Conservation (phyloP, 2,888 invertebrate genomes). For the Myathropa florea region DNA sequence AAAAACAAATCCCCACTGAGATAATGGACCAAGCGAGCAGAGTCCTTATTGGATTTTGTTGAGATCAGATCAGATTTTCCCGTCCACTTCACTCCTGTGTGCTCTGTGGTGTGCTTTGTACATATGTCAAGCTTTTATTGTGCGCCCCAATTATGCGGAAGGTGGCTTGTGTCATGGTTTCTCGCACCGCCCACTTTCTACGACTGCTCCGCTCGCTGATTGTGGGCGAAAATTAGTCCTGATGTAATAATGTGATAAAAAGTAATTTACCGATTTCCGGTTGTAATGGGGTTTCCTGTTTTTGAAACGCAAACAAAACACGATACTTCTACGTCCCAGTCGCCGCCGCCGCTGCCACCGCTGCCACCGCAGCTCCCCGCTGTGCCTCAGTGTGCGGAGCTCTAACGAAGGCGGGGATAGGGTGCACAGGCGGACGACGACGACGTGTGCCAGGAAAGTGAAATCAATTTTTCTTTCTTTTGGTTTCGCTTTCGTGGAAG, state of each 20-base stretch:
- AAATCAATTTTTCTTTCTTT: slow-evolving; percentile 48
- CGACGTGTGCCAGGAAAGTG: slow-evolving; percentile 4
- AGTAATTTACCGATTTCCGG: slow-evolving; percentile 67
- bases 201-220: background rate
- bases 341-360: background rate
- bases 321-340: background rate
- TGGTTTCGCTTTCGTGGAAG: background rate
- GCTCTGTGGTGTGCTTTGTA: background rate
- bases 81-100: background rate
- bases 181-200: background rate
- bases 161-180: background rate
- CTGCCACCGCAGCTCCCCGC: too few relatives aligned
- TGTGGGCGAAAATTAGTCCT: slow-evolving; percentile 51
- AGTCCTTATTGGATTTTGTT: slow-evolving; percentile 64
- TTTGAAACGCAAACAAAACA: slow-evolving; percentile 56
- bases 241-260: slow-evolving; percentile 66
- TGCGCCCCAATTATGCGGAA: slow-evolving; percentile 32
- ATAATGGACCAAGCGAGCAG: slow-evolving; percentile 41
- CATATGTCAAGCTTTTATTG: slow-evolving; percentile 49
- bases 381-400: too few relatives aligned
- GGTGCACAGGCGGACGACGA: background rate
- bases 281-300: slow-evolving; percentile 62
- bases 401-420: too few relatives aligned
- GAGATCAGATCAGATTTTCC: slow-evolving; percentile 45
- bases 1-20: slow-evolving; percentile 51